phyloP scores from a whole-genome alignment of 2,797 vertebrate species.

The Todus mexicanus region DNA sequence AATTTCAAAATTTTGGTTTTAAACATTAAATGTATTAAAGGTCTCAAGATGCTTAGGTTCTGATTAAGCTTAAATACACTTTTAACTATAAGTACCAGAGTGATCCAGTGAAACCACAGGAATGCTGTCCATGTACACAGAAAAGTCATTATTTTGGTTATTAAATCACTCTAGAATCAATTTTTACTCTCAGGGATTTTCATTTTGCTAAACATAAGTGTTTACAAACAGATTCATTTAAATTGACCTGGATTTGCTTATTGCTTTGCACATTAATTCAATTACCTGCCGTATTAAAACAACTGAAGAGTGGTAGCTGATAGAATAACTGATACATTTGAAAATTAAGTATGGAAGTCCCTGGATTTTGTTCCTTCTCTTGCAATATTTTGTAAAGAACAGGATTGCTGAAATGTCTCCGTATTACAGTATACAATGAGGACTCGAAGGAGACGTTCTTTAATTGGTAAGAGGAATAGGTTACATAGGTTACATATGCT shows the following conservation, averaged over 20 bases:
- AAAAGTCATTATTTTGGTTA: not conserved
- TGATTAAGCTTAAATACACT: not conserved
- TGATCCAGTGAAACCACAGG: not conserved
- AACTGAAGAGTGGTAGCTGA: not conserved
- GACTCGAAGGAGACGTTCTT: not conserved
- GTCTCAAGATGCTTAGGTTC: not conserved
- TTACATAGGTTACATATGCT: slow-evolving; percentile 18
- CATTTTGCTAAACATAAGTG: not conserved
- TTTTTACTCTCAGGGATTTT: not conserved
- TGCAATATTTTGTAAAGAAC: not conserved
- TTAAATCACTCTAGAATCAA: not conserved
- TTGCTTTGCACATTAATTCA: not conserved
- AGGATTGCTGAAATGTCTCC: not conserved
- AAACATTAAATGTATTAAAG: not conserved
- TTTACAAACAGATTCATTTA: not conserved
- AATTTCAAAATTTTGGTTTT: not conserved
- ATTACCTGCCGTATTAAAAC: not conserved
- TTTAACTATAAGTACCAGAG: not conserved
- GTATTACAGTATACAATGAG: not conserved
- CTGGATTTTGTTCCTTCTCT: not conserved
- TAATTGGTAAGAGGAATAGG: not conserved
- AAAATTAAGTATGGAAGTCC: not conserved
- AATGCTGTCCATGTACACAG: not conserved
- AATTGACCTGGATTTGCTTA: not conserved
- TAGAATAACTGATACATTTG: not conserved